A percentile compares a stretch with the other conserved stretches of the same genome.
These are phyloP conservation scores for Xestoiulus laeticollis DNA, from an alignment of 2,888 invertebrate species.

Conservation along the genomic window DNA sequence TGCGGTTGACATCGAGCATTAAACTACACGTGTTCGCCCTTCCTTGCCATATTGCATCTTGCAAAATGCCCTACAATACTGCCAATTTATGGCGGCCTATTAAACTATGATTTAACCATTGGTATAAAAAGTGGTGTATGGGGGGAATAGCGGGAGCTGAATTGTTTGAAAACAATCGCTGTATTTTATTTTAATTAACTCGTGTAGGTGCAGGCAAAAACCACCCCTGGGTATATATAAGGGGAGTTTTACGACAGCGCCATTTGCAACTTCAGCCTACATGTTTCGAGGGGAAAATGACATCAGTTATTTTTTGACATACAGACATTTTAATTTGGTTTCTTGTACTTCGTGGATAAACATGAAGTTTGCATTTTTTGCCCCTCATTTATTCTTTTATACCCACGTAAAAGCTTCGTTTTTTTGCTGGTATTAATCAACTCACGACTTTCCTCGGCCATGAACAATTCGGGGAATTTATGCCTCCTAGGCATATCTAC, in stretches of 20 bases:
- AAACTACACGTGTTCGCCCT: too few species aligned
- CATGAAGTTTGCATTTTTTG: constrained; percentile 7
- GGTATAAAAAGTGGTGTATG: background rate
- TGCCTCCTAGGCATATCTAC: background rate
- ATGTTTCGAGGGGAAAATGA: constrained; percentile 12
- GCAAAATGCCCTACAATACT: too few species aligned
- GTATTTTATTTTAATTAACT: constrained; percentile 26
- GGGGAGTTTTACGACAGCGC: constrained; percentile 26
- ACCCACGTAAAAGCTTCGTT: constrained; percentile 2
- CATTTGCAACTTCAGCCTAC: constrained; percentile 10
- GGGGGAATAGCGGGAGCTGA: background rate
- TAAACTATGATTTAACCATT: background rate
- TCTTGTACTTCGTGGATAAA: constrained; percentile 26
- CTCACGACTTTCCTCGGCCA: constrained; percentile 26
- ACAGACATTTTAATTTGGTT: constrained; percentile 26
- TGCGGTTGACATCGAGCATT: too few species aligned
- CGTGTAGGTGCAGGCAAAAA: constrained; percentile 2
- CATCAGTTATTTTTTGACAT: constrained; percentile 26
- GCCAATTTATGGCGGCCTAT: too few species aligned
- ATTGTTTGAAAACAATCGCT: constrained; percentile 6
- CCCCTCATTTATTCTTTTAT: background rate
- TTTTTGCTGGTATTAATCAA: constrained; percentile 19
- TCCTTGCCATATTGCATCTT: too few species aligned
- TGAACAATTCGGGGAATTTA: constrained; percentile 20
- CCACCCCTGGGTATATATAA: constrained; percentile 18